Base-by-base conservation (phyloP, 2,888 invertebrate species). In the Plagodis pulveraria region DNA sequence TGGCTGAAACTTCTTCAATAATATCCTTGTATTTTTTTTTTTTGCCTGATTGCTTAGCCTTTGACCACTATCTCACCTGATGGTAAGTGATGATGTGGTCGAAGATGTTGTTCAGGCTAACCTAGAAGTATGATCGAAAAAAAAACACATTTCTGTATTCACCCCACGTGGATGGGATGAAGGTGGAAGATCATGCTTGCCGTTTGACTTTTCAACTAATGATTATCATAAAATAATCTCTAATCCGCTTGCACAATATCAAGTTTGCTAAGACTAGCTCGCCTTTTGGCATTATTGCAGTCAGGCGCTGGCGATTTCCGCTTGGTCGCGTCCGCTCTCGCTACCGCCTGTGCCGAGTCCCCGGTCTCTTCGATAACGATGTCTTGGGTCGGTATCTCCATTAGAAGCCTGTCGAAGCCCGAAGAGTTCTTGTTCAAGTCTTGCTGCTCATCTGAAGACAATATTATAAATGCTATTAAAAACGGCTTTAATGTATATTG, bases 361-460 rank as follows among this genome's bases (percentile, higher is more conserved):
- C 74, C 82, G 4, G 78, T 73, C 51, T 80, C 78, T 41, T 83
- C 84, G 7, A 81, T 79, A 55, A 78, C 76, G 8, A 89, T 81
- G 55, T 87, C 89, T 63, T 88, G 91, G 0, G 84, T 81, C 9
- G 85, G 84, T 45, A 90, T 81, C 38, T 81, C 85, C 79, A 87
- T 70, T 46, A 91, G 72, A 9, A 90, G 69, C 10, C 71, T 71
- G 74, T 90, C 89, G 62, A 88, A 70, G 60, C 80, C 81, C 68
- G 75, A 80, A 56, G 70, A 71, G 56, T 77, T 74, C 60, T 66
- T 76, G 67, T 71, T 67, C 48, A 77, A 57, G 33, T 82, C 81
- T 56, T 72, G 74, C 41, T 81, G 77, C 5, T 81, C 83, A 75
- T 86, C 87, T 86, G 84, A 41, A 69, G 78, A 76, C 63, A 78